Evolutionary conservation across 2,113 vertebrate species (phyloP).

Genomic region (Pseudorasbora parva): DNA sequence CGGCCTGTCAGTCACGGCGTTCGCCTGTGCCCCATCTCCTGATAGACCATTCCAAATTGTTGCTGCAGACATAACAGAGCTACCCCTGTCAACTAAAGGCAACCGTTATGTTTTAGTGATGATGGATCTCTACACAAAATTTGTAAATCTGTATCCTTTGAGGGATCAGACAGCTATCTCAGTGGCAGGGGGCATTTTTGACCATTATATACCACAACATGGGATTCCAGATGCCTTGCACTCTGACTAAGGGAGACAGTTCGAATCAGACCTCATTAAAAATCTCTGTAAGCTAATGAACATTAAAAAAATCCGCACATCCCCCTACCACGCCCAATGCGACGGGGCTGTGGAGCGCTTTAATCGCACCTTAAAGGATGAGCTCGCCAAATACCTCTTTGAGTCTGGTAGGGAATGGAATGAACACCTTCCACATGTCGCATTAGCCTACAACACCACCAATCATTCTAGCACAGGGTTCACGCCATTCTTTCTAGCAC

Average conservation of each 20-base stretch:
- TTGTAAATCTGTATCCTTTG: slow-evolving; percentile 15
- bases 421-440: slow-evolving; percentile 26
- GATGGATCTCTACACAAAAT: neutral
- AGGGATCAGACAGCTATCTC: slow-evolving; percentile 9
- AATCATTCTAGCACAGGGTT: slow-evolving; percentile 27
- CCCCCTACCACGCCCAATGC: slow-evolving; percentile 22
- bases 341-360: slow-evolving; percentile 3
- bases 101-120: slow-evolving; percentile 23
- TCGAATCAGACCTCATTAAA: slow-evolving; percentile 29
- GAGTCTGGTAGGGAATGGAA: slow-evolving; percentile 29
- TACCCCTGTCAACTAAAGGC: neutral
- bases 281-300: slow-evolving; percentile 21
- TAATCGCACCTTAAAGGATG: slow-evolving; percentile 18
- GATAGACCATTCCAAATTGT: slow-evolving; percentile 8
- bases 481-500: slow-evolving; percentile 29
- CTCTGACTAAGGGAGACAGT: neutral
- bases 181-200: neutral
- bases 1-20: slow-evolving; percentile 1
- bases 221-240: no score
- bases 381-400: slow-evolving; percentile 42
- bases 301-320: slow-evolving; percentile 17
- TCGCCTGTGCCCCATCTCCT: slow-evolving; percentile 1
- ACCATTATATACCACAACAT: neutral
- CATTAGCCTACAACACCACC: slow-evolving; percentile 36
- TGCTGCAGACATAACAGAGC: neutral